These are phyloP conservation scores for Lutjanus erythropterus DNA, from an alignment of 2,113 vertebrate species.

Conservation along the genomic window DNA sequence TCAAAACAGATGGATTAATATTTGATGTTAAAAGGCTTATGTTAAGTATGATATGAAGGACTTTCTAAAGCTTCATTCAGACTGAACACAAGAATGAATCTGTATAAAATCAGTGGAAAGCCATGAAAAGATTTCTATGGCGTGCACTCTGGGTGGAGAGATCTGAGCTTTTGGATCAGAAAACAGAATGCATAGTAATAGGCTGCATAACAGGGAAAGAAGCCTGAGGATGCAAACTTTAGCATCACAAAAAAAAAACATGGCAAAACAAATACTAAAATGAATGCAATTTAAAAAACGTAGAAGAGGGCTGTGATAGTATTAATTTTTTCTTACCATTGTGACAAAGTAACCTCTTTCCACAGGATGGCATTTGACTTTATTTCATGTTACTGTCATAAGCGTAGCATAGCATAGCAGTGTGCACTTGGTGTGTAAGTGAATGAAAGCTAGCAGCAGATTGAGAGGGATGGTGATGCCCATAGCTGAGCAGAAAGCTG, in stretches of 20 bases:
- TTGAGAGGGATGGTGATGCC: too few relatives aligned
- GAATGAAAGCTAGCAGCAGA: too few relatives aligned
- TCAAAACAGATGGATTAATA: conserved; percentile 10
- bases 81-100: neutral
- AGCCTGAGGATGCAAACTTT: neutral
- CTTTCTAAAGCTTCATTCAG: neutral
- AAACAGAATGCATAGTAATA: neutral
- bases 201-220: neutral
- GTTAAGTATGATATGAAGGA: neutral
- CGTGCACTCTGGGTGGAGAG: neutral
- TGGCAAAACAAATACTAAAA: conserved; percentile 3
- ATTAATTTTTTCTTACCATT: too few relatives aligned
- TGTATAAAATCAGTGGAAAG: neutral
- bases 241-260: neutral
- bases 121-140: neutral
- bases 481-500: too few relatives aligned
- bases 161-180: neutral
- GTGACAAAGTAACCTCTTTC: too few relatives aligned
- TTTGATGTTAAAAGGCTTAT: neutral
- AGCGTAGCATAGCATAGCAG: too few relatives aligned
- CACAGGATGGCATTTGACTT: too few relatives aligned
- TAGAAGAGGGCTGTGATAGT: too few relatives aligned
- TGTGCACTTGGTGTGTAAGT: too few relatives aligned
- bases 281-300: conserved; percentile 3
- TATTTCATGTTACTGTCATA: too few relatives aligned